A percentile compares a stretch with the other conserved stretches of the same genome.
phyloP scores from a whole-genome alignment of 1,140 invertebrate genomes.

The Phthorimaea operculella region DNA sequence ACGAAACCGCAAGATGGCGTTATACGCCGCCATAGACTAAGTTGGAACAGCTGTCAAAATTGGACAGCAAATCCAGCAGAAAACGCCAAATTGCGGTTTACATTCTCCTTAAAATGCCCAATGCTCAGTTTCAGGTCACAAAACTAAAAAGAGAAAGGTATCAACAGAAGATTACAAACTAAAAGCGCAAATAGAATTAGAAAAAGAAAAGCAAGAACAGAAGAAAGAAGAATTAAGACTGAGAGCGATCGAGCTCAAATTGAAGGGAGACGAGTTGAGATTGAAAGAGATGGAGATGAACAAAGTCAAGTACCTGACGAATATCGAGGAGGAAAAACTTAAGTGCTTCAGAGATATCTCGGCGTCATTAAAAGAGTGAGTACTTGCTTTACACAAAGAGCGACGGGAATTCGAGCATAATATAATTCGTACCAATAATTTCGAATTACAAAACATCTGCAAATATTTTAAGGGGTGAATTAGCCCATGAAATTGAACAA shows the following conservation, averaged over 20 bases:
- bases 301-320: slow-evolving; percentile 32
- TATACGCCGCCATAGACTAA: no score
- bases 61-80: no score
- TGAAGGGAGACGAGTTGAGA: slow-evolving; percentile 29
- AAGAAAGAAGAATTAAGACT: slow-evolving; percentile 26
- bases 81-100: no score
- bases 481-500: no score
- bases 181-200: slow-evolving; percentile 22
- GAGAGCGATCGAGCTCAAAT: slow-evolving; percentile 26
- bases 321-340: slow-evolving; percentile 33
- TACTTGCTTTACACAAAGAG: neutral
- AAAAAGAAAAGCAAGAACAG: slow-evolving; percentile 25
- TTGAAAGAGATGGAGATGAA: slow-evolving; percentile 32
- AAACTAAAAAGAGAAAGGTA: neutral
- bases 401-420: neutral
- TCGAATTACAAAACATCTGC: no score
- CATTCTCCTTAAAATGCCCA: no score
- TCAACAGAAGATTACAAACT: slow-evolving; percentile 24
- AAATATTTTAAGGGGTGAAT: no score
- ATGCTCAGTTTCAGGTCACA: neutral
- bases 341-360: slow-evolving; percentile 35
- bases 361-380: slow-evolving; percentile 32
- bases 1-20: no score
- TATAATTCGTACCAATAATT: no score
- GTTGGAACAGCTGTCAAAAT: no score